Base-by-base conservation (phyloP, 2,797 vertebrate genomes). In the Sebastes minor region DNA sequence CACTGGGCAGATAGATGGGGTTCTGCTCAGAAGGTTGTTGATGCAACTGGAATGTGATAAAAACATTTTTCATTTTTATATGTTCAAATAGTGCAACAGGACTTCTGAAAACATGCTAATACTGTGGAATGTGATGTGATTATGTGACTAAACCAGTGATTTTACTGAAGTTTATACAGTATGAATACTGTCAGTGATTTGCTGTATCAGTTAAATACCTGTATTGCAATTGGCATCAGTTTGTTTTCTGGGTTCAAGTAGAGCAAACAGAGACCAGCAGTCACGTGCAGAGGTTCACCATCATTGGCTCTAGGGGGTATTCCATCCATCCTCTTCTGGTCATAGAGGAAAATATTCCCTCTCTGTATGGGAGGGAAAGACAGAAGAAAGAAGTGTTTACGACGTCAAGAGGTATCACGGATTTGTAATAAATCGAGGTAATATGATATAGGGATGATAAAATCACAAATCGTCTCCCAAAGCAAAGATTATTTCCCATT, bases 1-100 rank as follows among this genome's bases (percentile, higher is more conserved):
- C 96, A 1, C 87, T 95, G 57, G 96, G 95, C 82, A 96, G 86
- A 83, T 96, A 96, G 84, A 97, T 94, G 55, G 94, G 95, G 81
- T 93, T 95, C 1, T 94, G 59, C 2, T 93, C 78, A 2, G 94
- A 95, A 0, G 95, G 95, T 8, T 93, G 76, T 87, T 96, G 96
- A 8, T 91, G 81, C 22, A 97, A 84, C 96, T 97, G 69, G 0
- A 81, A 64, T 22, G 5, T 59, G 5, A 42, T 3, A 6, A 61
- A 71, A 55, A 65, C 20, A 38, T 1, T 2, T 13, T 30, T 14
- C 1, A 22, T 33, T 25, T 33, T 6, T 28, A 4, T 20, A 8
- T 6, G 10, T 49, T 32, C 3, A 67, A 52, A 18, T 8, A 42
- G 28, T 9, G 8, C 27, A 38, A 55, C 14, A 33, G 5, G 12